phyloP scores from a whole-genome alignment of 2,797 vertebrate genomes.

The Thamnophis elegans region DNA sequence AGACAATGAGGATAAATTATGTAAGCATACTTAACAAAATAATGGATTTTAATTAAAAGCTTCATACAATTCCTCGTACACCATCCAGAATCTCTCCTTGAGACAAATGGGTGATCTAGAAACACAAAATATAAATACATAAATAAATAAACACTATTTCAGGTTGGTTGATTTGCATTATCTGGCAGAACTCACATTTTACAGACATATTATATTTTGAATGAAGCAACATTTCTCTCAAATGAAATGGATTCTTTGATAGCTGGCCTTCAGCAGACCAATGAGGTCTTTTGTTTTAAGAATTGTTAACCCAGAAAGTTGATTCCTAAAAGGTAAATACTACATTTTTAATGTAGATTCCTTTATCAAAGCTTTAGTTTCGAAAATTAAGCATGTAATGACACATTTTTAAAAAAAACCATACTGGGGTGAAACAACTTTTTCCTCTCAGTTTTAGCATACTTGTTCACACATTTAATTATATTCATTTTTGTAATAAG shows the following conservation, averaged over 20 bases:
- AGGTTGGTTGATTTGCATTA: neutral
- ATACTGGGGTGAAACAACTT: neutral
- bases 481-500: constrained; percentile 26
- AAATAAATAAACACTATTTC: neutral
- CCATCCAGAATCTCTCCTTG: neutral
- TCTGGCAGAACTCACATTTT: neutral
- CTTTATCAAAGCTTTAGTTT: constrained; percentile 36
- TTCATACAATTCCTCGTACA: neutral
- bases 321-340: neutral
- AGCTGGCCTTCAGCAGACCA: neutral
- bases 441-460: constrained; percentile 9
- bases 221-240: neutral
- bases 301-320: neutral
- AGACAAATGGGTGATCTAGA: neutral
- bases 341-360: constrained; percentile 39
- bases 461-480: constrained; percentile 24
- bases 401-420: constrained; percentile 17
- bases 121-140: neutral
- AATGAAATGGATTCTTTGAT: neutral
- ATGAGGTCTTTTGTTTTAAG: neutral
- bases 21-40: neutral
- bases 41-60: neutral
- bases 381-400: constrained; percentile 28
- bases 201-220: neutral
- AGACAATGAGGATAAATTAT: neutral